These are phyloP conservation scores for Aphodius sticticus DNA, from an alignment of 2,888 invertebrate species.

Conservation along the genomic window DNA sequence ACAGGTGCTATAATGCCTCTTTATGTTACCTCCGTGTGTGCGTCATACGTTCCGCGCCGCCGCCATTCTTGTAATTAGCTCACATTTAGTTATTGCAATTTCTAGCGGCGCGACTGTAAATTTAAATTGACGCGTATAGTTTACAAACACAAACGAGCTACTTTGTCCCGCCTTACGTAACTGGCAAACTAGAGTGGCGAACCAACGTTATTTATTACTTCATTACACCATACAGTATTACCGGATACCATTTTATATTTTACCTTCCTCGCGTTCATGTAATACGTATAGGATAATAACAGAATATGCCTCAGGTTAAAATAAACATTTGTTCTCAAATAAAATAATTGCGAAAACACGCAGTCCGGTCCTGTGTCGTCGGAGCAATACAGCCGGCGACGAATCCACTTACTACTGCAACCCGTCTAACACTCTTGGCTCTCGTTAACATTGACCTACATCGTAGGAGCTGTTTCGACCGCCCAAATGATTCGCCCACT, in stretches of 20 bases:
- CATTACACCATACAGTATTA: background rate
- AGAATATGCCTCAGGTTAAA: too few relatives aligned
- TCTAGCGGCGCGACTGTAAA: background rate
- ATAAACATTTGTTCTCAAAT: too few relatives aligned
- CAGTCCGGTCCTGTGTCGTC: too few relatives aligned
- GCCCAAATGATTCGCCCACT: too few relatives aligned
- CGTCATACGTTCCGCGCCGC: background rate
- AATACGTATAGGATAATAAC: too few relatives aligned
- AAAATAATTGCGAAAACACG: too few relatives aligned
- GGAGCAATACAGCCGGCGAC: too few relatives aligned
- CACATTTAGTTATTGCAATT: background rate
- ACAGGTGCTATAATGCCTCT: background rate
- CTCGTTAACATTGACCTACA: too few relatives aligned
- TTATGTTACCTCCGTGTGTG: background rate
- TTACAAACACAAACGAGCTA: background rate
- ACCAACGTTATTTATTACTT: background rate
- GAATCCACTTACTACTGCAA: too few relatives aligned
- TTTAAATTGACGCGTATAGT: background rate
- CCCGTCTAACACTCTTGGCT: too few relatives aligned
- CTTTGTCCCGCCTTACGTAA: background rate
- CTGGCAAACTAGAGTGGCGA: background rate
- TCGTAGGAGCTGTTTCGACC: too few relatives aligned
- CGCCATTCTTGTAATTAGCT: background rate
- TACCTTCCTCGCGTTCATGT: background rate
- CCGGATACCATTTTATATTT: background rate